Evolutionary conservation across 2,888 invertebrate genomes (phyloP).

Genomic region (Agrilus cyanescens): DNA sequence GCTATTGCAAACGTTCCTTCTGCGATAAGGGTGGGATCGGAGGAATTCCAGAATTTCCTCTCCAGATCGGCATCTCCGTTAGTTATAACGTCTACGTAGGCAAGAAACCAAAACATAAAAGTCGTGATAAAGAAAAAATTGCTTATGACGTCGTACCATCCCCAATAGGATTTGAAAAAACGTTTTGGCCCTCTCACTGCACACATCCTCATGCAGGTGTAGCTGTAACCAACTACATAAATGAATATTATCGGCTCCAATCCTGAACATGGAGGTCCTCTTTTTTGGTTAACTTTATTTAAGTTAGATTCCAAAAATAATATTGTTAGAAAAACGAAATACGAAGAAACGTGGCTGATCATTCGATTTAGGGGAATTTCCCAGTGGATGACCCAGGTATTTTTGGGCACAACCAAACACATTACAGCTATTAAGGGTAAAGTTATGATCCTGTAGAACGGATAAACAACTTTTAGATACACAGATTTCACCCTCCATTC

Average conservation of each 20-base stretch:
- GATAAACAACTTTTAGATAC: constrained; percentile 21
- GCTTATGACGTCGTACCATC: constrained; percentile 51
- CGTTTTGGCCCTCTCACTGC: constrained; percentile 43
- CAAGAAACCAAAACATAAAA: constrained; percentile 50
- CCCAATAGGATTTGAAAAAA: constrained; percentile 48
- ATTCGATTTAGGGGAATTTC: constrained; percentile 59
- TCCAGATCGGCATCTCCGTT: constrained; percentile 40
- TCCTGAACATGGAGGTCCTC: constrained; percentile 49
- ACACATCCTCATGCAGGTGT: constrained; percentile 45
- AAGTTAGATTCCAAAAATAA: constrained; percentile 49
- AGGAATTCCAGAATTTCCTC: constrained; percentile 52
- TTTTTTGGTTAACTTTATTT: constrained; percentile 43
- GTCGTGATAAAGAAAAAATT: constrained; percentile 46
- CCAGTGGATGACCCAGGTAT: constrained; percentile 41
- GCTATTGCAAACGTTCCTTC: constrained; percentile 56
- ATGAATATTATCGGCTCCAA: constrained; percentile 31
- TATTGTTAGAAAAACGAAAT: constrained; percentile 51
- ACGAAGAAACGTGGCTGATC: constrained; percentile 54
- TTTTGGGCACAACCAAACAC: constrained; percentile 35
- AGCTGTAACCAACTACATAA: constrained; percentile 45
- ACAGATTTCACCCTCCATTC: constrained; percentile 30
- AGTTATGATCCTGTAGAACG: constrained; percentile 30
- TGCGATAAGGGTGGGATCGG: constrained; percentile 51
- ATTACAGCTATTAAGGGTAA: constrained; percentile 37
- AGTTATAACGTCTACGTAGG: constrained; percentile 39